Evolutionary conservation across 2,888 invertebrate species (phyloP), one percentile per base, ranked within the genome.

Genomic region (Galerucella pusilla): DNA sequence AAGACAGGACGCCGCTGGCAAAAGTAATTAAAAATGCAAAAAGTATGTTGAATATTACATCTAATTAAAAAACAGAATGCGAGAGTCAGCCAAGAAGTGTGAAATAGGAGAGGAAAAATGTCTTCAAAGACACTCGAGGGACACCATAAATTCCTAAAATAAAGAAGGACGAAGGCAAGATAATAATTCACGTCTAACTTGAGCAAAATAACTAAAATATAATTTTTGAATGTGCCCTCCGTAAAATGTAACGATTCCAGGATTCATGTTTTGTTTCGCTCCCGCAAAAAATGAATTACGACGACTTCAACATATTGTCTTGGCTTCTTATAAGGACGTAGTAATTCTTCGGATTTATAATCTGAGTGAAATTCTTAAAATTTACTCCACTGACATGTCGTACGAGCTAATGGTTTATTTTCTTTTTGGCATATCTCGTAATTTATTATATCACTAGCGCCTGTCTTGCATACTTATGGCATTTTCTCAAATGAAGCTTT

Each of bases 111-210:
- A 82, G 79, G 81, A 77, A 78, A 79, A 81, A 81, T 80, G 81
- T 83, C 84, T 83, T 82, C 82, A 81, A 83, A 82, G 82, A 82
- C 81, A 81, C 83, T 81, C 83, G 49, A 64, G 83, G 80, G 83
- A 82, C 80, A 79, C 77, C 80, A 84, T 84, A 84, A 84, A 84
- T 83, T 42, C 81, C 77, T 77, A 73, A 74, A 79, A 79, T 77
- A 79, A 80, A 80, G 81, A 80, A 82, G 80, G 79, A 80, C 77
- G 80, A 80, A 80, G 78, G 79, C 80, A 75, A 78, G 80, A 82
- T 80, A 83, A 83, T 83, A 83, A 83, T 80, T 83, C 83, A 83
- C 81, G 81, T 80, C 80, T 76, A 79, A 79, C 78, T 79, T 79
- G 77, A 77, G 80, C 75, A 80, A 81, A 81, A 82, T 81, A 81